Percentiles rank a stretch among this genome's conserved stretches.
phyloP scores from a whole-genome alignment of 2,888 invertebrate genomes.

The Rhagium mordax region DNA sequence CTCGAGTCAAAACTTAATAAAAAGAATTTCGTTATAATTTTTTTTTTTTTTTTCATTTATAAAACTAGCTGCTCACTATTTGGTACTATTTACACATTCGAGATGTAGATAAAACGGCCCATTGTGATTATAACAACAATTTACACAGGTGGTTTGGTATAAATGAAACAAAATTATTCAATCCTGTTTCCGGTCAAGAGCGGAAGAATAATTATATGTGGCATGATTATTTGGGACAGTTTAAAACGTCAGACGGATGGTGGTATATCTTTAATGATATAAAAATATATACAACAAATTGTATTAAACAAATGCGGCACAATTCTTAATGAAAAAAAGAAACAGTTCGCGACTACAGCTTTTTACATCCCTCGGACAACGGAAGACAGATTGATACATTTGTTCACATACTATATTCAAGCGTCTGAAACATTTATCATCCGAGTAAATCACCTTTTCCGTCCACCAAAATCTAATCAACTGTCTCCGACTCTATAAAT shows the following conservation, averaged over 20 bases:
- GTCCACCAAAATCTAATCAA: neutral
- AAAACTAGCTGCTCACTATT: no score
- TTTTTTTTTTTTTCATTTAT: no score
- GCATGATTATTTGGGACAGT: slow-evolving; percentile 20
- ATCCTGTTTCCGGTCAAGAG: slow-evolving; percentile 19
- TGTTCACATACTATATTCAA: no score
- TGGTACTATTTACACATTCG: neutral
- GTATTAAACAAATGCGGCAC: neutral
- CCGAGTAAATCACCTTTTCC: no score
- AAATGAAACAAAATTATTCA: slow-evolving; percentile 11
- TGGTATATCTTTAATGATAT: neutral
- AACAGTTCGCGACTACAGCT: no score
- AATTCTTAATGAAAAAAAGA: neutral
- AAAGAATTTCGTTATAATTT: no score
- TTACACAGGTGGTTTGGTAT: slow-evolving; percentile 1
- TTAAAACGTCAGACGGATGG: neutral
- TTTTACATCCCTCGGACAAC: no score
- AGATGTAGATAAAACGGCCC: neutral
- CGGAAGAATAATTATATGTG: slow-evolving; percentile 27
- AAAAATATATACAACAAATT: slow-evolving; percentile 8
- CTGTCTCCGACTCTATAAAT: neutral
- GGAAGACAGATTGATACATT: no score
- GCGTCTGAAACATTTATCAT: no score
- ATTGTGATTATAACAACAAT: neutral
- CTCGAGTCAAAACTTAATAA: no score